Evolutionary conservation across 2,888 invertebrate genomes (phyloP), one percentile per base, ranked within the genome.

Genomic region (Loripinus fragilis): DNA sequence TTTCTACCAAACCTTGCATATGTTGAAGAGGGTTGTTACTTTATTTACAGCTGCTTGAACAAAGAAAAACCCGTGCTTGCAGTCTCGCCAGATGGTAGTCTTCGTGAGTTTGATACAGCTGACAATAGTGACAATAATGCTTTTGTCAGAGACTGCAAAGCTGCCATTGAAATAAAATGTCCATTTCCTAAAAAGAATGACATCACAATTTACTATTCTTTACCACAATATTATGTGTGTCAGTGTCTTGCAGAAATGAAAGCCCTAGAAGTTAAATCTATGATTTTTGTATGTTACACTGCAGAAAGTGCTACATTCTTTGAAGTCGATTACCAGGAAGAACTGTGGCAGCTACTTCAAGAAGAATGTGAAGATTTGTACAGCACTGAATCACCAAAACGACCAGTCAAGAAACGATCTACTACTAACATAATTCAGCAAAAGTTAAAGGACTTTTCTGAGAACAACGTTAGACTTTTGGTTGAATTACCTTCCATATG

Each of bases 41-140:
- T 78, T 23, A 25, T 70, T 23, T n/a, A n/a, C n/a, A 12, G 67
- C 28, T 75, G 73, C 23, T n/a, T 42, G 41, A 45, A 15, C 8
- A 64, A 35, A 50, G 23, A 10, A 7, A 25, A 50, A 28, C n/a
- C n/a, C n/a, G 67, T 65, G 8, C 65, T 76, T 25, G 74, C 33
- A 20, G 74, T 78, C 10, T 81, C 80, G 12, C 80, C 80, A 48
- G 80, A 77, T 69, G 77, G 77, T 17, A 69, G 74, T 38, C 35
- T 81, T 23, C 2, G 69, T 35, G 0, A 8, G 23, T 17, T 52
- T n/a, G 12, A 20, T 20, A 30, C 8, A 17, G 3, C 30, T 20
- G 12, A 20, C 30, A 45, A 41, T 0, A 42, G 41, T n/a, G 38
- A 23, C 5, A n/a, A n/a, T n/a, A n/a, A n/a, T n/a, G n/a, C n/a